These are phyloP conservation scores for Chaetodon trifascialis DNA, from an alignment of 2,113 vertebrate genomes.

Conservation along the genomic window DNA sequence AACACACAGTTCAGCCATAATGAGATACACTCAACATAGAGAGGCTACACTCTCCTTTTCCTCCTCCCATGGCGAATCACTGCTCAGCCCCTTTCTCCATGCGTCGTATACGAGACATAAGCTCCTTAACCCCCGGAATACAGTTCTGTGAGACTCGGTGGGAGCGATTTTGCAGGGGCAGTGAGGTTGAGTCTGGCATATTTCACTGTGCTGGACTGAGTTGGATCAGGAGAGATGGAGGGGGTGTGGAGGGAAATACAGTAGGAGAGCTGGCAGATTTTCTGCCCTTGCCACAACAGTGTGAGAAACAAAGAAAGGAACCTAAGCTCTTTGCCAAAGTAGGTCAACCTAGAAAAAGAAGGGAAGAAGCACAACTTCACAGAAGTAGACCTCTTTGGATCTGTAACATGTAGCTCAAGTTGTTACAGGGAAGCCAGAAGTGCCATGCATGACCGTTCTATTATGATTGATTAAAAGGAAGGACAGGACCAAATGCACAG, in stretches of 20 bases:
- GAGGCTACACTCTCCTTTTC: conserved; percentile 38
- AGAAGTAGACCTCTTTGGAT: conserved; percentile 48
- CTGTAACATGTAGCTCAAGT: conserved; percentile 40
- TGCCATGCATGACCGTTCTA: conserved; percentile 68
- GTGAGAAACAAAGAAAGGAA: conserved; percentile 71
- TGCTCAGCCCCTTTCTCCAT: conserved; percentile 67
- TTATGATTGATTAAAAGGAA: conserved; percentile 67
- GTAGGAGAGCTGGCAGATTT: conserved; percentile 65
- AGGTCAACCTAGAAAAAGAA: conserved; percentile 71
- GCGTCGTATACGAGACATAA: conserved; percentile 73
- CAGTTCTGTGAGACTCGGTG: conserved; percentile 65
- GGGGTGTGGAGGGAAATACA: conserved; percentile 52
- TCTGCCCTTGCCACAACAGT: conserved; percentile 58
- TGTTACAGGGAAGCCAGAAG: conserved; percentile 39
- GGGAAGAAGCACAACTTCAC: conserved; percentile 35
- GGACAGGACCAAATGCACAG: conserved; percentile 58
- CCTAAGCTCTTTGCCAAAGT: conserved; percentile 69
- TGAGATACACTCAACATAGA: conserved; percentile 66
- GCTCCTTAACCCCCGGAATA: conserved; percentile 81
- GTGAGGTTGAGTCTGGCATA: conserved; percentile 65
- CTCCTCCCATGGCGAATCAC: conserved; percentile 66
- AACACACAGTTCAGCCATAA: conserved; percentile 79
- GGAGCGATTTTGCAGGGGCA: conserved; percentile 67
- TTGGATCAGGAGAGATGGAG: conserved; percentile 38
- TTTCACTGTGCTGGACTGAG: conserved; percentile 55